Evolutionary conservation across 2,888 invertebrate species (phyloP).

Genomic region (Orthosia gracilis): DNA sequence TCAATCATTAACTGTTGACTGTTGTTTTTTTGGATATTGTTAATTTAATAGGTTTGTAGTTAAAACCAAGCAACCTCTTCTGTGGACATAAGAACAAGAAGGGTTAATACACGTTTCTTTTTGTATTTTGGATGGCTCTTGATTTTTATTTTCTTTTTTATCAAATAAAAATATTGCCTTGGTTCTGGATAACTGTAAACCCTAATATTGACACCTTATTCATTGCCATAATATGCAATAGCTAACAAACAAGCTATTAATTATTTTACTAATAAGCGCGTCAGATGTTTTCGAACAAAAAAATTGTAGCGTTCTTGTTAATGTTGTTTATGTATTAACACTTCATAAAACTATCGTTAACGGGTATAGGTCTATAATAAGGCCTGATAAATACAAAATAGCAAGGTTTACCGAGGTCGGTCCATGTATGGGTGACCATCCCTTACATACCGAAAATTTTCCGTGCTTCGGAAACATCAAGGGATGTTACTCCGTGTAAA

Average conservation of each 20-base stretch:
- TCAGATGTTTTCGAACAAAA: constrained; percentile 18
- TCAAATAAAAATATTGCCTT: no score
- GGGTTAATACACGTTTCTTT: background rate
- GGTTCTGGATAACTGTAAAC: constrained; percentile 4
- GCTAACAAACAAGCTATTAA: constrained; percentile 30
- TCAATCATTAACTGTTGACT: no score
- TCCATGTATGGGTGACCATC: no score
- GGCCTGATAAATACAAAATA: no score
- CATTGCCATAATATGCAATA: constrained; percentile 30
- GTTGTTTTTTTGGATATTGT: background rate
- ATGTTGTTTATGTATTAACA: background rate
- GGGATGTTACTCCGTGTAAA: no score
- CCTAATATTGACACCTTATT: constrained; percentile 15
- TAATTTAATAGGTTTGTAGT: background rate
- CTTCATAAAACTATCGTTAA: background rate
- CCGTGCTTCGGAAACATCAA: no score
- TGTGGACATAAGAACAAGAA: no score
- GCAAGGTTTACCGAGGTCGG: no score
- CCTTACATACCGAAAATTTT: no score
- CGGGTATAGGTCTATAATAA: no score
- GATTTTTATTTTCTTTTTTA: background rate
- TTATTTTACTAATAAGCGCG: background rate
- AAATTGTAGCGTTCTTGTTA: constrained; percentile 19
- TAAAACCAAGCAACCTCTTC: background rate
- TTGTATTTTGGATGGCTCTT: background rate